These are phyloP conservation scores for Sebastes diaconus DNA, from an alignment of 2,797 vertebrate genomes.

Conservation along the genomic window DNA sequence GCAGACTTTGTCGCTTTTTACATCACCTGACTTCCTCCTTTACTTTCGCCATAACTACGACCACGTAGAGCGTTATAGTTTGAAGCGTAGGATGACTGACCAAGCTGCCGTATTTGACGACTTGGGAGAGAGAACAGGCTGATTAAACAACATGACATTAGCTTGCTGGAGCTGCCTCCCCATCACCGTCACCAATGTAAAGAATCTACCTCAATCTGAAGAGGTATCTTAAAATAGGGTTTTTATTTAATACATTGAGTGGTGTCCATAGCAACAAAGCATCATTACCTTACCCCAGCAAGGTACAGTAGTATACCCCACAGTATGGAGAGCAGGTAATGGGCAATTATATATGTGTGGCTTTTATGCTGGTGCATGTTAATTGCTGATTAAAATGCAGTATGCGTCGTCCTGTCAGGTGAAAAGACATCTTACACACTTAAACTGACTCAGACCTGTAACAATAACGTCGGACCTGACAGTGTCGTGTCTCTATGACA, in stretches of 20 bases:
- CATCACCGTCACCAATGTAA: no score
- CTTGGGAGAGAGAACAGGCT: no score
- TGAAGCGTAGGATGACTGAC: no score
- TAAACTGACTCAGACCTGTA: background rate
- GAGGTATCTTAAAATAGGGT: background rate
- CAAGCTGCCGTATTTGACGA: no score
- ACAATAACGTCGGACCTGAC: background rate
- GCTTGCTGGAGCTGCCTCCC: no score
- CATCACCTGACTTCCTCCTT: no score
- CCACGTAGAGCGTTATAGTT: no score
- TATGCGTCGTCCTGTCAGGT: background rate
- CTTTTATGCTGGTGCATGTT: background rate
- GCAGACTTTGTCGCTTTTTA: no score
- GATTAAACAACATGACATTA: no score
- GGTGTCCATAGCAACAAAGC: conserved; percentile 55
- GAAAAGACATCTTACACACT: background rate
- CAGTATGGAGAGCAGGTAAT: background rate
- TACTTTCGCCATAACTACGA: no score
- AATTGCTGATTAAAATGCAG: background rate
- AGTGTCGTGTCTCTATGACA: background rate
- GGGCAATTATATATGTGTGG: background rate
- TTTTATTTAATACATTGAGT: conserved; percentile 5
- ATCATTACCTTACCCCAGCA: background rate
- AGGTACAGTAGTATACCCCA: background rate
- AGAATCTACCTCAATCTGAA: no score